A percentile compares a stretch with the other conserved stretches of the same genome.
phyloP scores from a whole-genome alignment of 1,140 invertebrate species.

The Saccostrea cuccullata region DNA sequence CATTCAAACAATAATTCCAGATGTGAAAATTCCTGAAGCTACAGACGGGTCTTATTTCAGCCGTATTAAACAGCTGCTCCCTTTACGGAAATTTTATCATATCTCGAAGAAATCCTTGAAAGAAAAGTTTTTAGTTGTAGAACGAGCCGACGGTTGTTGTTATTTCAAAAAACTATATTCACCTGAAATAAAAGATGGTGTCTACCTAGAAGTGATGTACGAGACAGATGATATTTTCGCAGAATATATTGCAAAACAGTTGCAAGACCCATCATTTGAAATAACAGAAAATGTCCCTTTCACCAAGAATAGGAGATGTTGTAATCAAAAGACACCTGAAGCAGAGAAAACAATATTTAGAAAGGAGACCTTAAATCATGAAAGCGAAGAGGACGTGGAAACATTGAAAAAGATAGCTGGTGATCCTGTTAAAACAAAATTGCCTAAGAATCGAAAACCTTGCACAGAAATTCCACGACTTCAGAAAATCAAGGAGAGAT shows the following conservation, averaged over 20 bases:
- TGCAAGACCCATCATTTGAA: background rate
- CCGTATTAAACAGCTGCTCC: background rate
- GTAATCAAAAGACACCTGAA: background rate
- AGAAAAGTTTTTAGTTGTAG: background rate
- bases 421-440: background rate
- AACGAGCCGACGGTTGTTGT: background rate
- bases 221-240: background rate
- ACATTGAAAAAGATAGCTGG: background rate
- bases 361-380: background rate
- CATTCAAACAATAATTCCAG: background rate
- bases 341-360: background rate
- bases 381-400: background rate
- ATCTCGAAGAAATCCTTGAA: background rate
- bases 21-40: background rate
- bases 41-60: background rate
- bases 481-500: background rate
- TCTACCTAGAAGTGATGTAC: background rate
- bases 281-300: background rate
- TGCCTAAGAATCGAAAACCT: background rate
- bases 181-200: background rate
- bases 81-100: background rate
- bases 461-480: background rate
- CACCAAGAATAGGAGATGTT: background rate
- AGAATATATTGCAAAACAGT: background rate
- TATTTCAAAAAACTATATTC: background rate